Conservation (phyloP, 2,113 vertebrate genomes). For the Eurystomus gularis region DNA sequence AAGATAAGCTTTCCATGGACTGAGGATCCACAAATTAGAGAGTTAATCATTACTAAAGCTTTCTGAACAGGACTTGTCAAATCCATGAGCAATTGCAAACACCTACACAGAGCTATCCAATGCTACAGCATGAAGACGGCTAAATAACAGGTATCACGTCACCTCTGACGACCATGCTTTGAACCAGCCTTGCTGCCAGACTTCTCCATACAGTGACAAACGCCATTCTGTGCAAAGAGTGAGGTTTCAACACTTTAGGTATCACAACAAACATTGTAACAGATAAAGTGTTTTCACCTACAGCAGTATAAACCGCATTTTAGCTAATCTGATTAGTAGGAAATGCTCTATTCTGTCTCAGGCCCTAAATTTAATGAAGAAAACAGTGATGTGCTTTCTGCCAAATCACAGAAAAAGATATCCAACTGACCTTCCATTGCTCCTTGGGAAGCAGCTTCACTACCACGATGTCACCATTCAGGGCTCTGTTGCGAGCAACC, state of each 20-base stretch:
- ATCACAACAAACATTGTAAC: background rate
- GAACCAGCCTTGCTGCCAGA: background rate
- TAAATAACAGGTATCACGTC: background rate
- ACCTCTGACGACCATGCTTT: background rate
- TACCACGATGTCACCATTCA: slow-evolving; percentile 92
- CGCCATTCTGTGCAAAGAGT: background rate
- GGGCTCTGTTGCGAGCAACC: slow-evolving; percentile 89
- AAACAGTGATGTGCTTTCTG: background rate
- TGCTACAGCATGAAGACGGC: background rate
- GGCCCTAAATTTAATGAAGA: background rate
- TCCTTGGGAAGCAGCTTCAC: slow-evolving; percentile 88
- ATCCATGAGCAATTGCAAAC: background rate
- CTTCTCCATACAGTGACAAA: background rate
- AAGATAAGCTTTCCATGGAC: background rate
- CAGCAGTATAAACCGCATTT: background rate
- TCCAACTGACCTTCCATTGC: slow-evolving; percentile 90
- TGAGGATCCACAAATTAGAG: background rate
- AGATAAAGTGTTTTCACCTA: background rate
- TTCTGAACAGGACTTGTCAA: background rate
- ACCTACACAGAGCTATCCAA: background rate
- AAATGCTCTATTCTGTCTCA: background rate
- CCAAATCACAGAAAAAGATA: background rate
- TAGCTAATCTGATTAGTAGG: background rate
- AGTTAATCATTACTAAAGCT: background rate
- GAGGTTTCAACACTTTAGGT: background rate